Conservation (phyloP, 2,888 invertebrate genomes). For the Cetonia aurata region DNA sequence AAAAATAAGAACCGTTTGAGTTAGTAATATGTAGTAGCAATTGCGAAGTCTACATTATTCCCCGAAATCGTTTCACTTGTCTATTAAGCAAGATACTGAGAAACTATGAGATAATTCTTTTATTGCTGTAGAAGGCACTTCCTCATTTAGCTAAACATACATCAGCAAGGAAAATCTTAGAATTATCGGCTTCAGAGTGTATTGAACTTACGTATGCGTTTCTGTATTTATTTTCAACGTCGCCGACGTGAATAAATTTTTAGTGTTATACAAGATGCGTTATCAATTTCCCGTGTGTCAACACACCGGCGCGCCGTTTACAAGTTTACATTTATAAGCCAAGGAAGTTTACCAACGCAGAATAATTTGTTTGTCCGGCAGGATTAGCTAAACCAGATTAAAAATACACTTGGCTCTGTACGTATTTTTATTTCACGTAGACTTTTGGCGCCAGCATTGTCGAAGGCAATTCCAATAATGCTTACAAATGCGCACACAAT, state of each 20-base stretch:
- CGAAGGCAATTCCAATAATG: background rate
- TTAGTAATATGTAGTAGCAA: too few species aligned
- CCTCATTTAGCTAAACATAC: background rate
- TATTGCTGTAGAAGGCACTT: background rate
- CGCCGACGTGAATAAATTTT: conserved; percentile 13
- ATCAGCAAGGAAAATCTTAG: conserved; percentile 18
- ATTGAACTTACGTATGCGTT: conserved; percentile 18
- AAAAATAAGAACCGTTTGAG: too few species aligned
- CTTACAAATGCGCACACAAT: conserved; percentile 2
- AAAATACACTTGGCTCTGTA: conserved; percentile 6
- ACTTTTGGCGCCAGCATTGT: conserved; percentile 23
- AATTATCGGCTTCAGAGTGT: conserved; percentile 10
- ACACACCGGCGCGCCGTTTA: background rate
- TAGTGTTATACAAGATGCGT: conserved; percentile 21
- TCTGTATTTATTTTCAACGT: conserved; percentile 10
- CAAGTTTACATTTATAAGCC: background rate
- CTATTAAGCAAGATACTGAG: too few species aligned
- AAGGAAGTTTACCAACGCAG: conserved; percentile 4
- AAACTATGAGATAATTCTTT: background rate
- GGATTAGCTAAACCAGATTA: conserved; percentile 17
- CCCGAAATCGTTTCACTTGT: too few species aligned
- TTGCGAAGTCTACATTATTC: too few species aligned
- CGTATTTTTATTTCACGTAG: conserved; percentile 15
- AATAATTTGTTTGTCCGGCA: conserved; percentile 28
- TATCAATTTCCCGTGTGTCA: conserved; percentile 28